Conservation (phyloP, 2,888 invertebrate genomes). For the Leuctra nigra region DNA sequence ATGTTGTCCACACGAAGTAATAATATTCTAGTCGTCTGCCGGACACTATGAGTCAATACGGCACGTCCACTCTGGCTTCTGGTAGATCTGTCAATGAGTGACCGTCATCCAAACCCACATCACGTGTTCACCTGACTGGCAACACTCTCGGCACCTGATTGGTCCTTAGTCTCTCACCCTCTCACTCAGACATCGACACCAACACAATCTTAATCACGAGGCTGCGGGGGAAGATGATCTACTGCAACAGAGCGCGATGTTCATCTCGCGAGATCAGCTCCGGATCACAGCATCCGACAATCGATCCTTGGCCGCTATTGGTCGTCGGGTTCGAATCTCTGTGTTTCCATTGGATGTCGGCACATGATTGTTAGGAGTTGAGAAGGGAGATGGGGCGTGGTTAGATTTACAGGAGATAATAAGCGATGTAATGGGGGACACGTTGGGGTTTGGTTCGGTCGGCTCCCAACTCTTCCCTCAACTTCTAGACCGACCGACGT, state of each 20-base stretch:
- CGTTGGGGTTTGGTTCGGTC: too few relatives aligned
- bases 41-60: background rate
- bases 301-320: slow-evolving; percentile 6
- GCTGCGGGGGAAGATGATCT: background rate
- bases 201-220: slow-evolving; percentile 30
- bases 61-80: slow-evolving; percentile 33
- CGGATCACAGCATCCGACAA: slow-evolving; percentile 1
- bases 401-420: background rate
- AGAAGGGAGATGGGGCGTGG: slow-evolving; percentile 4
- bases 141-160: background rate
- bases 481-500: too few relatives aligned
- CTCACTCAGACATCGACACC: slow-evolving; percentile 29
- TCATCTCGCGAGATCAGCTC: too few relatives aligned
- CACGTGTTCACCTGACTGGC: slow-evolving; percentile 26
- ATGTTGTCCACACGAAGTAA: background rate
- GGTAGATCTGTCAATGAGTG: slow-evolving; percentile 38
- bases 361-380: slow-evolving; percentile 4
- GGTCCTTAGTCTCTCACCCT: slow-evolving; percentile 28
- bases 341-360: background rate
- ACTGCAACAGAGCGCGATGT: background rate
- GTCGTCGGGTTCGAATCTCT: background rate
- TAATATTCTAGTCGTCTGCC: background rate
- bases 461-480: too few relatives aligned
- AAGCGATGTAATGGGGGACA: too few relatives aligned
- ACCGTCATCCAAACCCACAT: too few relatives aligned